phyloP scores from a whole-genome alignment of 2,888 invertebrate species.

The Aporophyla nigra region DNA sequence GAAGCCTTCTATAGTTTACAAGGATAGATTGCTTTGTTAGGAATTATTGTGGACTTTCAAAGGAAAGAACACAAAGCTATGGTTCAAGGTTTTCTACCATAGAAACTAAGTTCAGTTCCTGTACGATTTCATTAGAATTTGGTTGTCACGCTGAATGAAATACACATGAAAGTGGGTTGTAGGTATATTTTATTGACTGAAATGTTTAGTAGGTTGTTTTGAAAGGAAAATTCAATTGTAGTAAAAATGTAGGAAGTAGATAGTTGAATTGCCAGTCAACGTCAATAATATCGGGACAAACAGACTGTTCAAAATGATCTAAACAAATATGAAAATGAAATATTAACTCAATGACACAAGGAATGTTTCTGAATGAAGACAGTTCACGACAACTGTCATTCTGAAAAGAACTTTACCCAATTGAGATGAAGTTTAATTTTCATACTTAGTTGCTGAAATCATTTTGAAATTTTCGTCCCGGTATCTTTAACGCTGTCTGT shows the following conservation, averaged over 20 bases:
- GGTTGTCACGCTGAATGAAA: conserved; percentile 27
- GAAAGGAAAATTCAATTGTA: not conserved
- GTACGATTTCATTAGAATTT: conserved; percentile 39
- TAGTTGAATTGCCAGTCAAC: too few relatives aligned
- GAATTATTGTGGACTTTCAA: conserved; percentile 72
- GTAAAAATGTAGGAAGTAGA: not conserved
- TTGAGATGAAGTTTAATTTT: too few relatives aligned
- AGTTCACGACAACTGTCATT: too few relatives aligned
- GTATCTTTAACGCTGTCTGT: too few relatives aligned
- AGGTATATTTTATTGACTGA: not conserved
- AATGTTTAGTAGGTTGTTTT: not conserved
- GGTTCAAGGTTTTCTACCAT: conserved; percentile 61
- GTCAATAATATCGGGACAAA: too few relatives aligned
- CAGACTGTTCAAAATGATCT: too few relatives aligned
- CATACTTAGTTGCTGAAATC: too few relatives aligned
- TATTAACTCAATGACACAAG: too few relatives aligned
- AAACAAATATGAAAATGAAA: too few relatives aligned
- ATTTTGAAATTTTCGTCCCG: too few relatives aligned
- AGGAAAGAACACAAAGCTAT: conserved; percentile 63
- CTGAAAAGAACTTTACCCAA: too few relatives aligned
- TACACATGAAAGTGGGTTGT: not conserved
- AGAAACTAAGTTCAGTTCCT: conserved; percentile 55
- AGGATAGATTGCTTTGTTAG: conserved; percentile 74
- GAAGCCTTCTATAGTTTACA: conserved; percentile 74
- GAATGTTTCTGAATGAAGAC: too few relatives aligned